phyloP scores from a whole-genome alignment of 1,140 invertebrate genomes.

The Gerris buenoi region DNA sequence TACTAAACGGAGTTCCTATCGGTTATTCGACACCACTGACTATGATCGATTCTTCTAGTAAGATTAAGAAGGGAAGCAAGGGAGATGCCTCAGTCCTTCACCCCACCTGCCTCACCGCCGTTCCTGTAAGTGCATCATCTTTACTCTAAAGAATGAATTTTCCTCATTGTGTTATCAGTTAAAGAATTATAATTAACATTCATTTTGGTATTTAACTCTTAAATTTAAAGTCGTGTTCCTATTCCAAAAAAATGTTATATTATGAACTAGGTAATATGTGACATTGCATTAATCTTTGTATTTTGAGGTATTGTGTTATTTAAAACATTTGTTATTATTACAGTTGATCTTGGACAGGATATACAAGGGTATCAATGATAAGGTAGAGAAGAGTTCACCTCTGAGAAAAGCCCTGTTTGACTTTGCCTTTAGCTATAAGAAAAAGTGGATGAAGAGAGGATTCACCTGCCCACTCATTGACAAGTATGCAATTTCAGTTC shows the following conservation, averaged over 20 bases:
- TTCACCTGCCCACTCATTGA: constrained; percentile 73
- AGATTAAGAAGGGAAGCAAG: constrained; percentile 80
- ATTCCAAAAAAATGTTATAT: no score
- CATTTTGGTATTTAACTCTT: no score
- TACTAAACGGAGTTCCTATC: constrained; percentile 67
- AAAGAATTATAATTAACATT: no score
- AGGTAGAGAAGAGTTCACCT: constrained; percentile 59
- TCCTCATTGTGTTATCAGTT: no score
- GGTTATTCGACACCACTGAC: constrained; percentile 93
- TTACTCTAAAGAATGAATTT: no score
- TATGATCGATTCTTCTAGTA: constrained; percentile 86
- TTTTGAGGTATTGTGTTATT: no score
- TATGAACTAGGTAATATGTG: no score
- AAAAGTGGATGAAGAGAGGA: constrained; percentile 64
- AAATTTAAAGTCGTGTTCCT: no score
- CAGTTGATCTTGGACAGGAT: constrained; percentile 87
- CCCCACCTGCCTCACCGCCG: constrained; percentile 87
- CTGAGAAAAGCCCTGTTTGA: constrained; percentile 69
- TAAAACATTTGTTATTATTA: constrained; percentile 25
- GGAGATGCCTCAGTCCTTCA: constrained; percentile 79
- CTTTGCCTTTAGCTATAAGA: constrained; percentile 84
- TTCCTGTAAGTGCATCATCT: constrained; percentile 53
- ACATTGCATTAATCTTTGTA: no score
- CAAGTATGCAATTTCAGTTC: no score
- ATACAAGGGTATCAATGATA: constrained; percentile 86